A percentile compares a stretch with the other conserved stretches of the same genome.
These are phyloP conservation scores for Linyphia triangularis DNA, from an alignment of 2,888 invertebrate genomes.

Conservation along the genomic window DNA sequence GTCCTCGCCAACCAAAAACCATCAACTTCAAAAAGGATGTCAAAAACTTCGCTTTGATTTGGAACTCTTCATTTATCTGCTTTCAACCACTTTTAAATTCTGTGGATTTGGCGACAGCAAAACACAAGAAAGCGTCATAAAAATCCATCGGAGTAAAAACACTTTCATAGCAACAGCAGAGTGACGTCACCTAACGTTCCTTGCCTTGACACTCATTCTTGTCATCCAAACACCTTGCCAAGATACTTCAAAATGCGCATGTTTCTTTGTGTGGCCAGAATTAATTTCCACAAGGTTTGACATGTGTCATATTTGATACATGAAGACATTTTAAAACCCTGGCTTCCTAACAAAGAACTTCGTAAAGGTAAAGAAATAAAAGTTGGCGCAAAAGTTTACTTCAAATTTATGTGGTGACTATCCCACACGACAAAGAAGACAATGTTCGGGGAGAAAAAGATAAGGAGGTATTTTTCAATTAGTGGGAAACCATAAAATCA, in stretches of 20 bases:
- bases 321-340: constrained; percentile 65
- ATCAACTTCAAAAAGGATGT: not conserved
- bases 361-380: constrained; percentile 59
- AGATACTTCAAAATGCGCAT: constrained; percentile 34
- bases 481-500: constrained; percentile 30
- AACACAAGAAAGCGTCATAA: constrained; percentile 36
- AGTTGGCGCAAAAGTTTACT: constrained; percentile 57
- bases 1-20: not conserved
- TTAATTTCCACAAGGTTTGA: constrained; percentile 71
- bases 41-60: constrained; percentile 23
- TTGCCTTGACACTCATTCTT: constrained; percentile 20
- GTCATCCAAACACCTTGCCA: constrained; percentile 36
- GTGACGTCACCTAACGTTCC: constrained; percentile 31
- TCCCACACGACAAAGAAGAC: constrained; percentile 54
- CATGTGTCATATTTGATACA: constrained; percentile 71
- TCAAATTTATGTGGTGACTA: constrained; percentile 45
- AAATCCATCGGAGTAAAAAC: constrained; percentile 42
- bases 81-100: constrained; percentile 25
- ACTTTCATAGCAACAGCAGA: not conserved
- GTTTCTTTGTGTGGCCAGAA: constrained; percentile 54
- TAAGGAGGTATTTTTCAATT: constrained; percentile 46
- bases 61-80: constrained; percentile 14
- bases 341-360: constrained; percentile 45
- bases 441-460: constrained; percentile 29
- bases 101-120: not conserved